phyloP scores from a whole-genome alignment of 1,140 invertebrate species.

The Cecropterus lyciades region DNA sequence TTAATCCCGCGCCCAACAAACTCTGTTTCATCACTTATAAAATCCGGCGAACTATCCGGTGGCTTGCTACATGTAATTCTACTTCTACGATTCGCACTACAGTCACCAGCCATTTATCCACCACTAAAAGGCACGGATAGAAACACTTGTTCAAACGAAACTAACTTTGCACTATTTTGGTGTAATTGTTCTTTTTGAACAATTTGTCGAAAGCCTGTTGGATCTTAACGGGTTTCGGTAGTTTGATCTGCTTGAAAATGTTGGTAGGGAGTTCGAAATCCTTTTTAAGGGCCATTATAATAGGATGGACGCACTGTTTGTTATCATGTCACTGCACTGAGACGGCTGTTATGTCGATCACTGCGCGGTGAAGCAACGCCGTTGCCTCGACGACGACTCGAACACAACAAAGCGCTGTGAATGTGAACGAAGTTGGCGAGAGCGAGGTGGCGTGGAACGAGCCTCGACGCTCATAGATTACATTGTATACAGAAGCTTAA shows the following conservation, averaged over 20 bases:
- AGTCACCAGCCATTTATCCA: slow-evolving; percentile 76
- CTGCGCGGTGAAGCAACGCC: slow-evolving; percentile 23
- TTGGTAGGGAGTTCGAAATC: slow-evolving; percentile 73
- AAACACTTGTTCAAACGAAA: slow-evolving; percentile 35
- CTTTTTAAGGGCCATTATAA: slow-evolving; percentile 79
- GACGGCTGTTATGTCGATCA: slow-evolving; percentile 56
- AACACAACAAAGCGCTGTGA: slow-evolving; percentile 52
- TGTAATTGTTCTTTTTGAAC: slow-evolving; percentile 76
- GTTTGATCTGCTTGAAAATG: slow-evolving; percentile 75
- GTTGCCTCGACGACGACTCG: slow-evolving; percentile 70
- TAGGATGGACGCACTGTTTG: slow-evolving; percentile 39
- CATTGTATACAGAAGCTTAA: neutral
- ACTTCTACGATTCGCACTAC: slow-evolving; percentile 71
- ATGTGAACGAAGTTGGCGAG: slow-evolving; percentile 50
- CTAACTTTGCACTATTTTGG: slow-evolving; percentile 78
- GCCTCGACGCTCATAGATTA: slow-evolving; percentile 58
- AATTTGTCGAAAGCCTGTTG: slow-evolving; percentile 75
- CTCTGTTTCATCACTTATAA: slow-evolving; percentile 68
- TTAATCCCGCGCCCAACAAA: slow-evolving; percentile 68
- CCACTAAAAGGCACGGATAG: slow-evolving; percentile 38
- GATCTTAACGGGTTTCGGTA: slow-evolving; percentile 69
- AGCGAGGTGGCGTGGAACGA: slow-evolving; percentile 57
- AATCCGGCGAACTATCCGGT: slow-evolving; percentile 65
- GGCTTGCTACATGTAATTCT: slow-evolving; percentile 50
- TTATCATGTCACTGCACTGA: slow-evolving; percentile 67